phyloP scores from a whole-genome alignment of 2,888 invertebrate genomes.

The Odontocerum albicorne region DNA sequence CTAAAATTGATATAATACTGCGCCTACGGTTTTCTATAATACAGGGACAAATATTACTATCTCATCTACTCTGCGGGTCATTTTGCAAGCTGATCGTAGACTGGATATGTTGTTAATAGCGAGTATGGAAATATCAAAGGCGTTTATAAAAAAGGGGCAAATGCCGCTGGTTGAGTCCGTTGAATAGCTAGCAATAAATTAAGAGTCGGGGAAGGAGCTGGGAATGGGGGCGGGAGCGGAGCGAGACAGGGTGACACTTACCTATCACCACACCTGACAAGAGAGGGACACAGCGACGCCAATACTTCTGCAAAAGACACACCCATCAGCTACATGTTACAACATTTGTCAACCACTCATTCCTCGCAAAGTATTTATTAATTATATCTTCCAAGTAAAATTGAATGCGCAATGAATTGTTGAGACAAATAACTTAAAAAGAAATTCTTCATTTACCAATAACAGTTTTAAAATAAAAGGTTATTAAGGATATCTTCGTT shows the following conservation, averaged over 20 bases:
- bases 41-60: neutral
- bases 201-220: constrained; percentile 1
- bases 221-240: constrained; percentile 42
- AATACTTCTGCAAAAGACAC: constrained; percentile 79
- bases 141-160: neutral
- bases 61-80: neutral
- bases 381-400: too few species aligned
- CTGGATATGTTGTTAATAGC: neutral
- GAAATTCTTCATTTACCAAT: too few species aligned
- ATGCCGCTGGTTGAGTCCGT: constrained; percentile 5
- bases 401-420: too few species aligned
- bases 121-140: neutral
- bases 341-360: constrained; percentile 2
- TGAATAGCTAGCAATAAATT: constrained; percentile 16
- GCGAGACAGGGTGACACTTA: constrained; percentile 65
- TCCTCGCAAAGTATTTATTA: too few species aligned
- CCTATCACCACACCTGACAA: constrained; percentile 63
- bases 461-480: too few species aligned
- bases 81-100: neutral
- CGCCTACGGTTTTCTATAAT: neutral
- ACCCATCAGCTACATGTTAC: constrained; percentile 63
- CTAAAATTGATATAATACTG: too few species aligned
- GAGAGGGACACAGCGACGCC: constrained; percentile 66
- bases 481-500: too few species aligned
- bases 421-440: too few species aligned